phyloP scores from a whole-genome alignment of 2,113 vertebrate genomes.

The Montifringilla adamsi region DNA sequence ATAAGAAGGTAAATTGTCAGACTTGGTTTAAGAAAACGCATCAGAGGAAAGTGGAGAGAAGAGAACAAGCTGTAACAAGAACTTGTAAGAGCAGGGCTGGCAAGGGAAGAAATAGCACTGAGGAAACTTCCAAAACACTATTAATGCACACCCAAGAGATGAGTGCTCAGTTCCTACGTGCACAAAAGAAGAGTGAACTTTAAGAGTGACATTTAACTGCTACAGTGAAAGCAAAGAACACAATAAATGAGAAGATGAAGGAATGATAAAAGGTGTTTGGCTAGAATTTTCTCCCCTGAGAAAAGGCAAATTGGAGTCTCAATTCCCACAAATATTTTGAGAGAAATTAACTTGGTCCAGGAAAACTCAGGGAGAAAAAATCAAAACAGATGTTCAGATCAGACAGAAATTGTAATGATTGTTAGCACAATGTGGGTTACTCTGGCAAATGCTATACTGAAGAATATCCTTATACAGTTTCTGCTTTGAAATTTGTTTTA shows the following conservation, averaged over 20 bases:
- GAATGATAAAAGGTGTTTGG: neutral
- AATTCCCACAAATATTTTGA: neutral
- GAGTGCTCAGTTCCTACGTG: neutral
- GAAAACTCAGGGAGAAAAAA: neutral
- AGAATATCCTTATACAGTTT: neutral
- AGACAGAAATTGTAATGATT: neutral
- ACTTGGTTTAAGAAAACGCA: neutral
- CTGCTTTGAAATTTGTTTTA: conserved; percentile 12
- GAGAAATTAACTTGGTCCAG: neutral
- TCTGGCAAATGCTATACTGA: neutral
- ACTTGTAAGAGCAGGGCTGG: neutral
- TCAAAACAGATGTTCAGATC: neutral
- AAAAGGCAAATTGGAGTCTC: neutral
- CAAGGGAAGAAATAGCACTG: neutral
- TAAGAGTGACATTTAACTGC: neutral
- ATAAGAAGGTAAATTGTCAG: neutral
- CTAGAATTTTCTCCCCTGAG: neutral
- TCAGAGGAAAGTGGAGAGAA: neutral
- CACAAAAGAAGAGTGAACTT: neutral
- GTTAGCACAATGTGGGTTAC: neutral
- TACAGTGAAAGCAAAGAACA: neutral
- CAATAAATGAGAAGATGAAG: neutral
- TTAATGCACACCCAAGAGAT: neutral
- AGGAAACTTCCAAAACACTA: neutral
- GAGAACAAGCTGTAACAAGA: conserved; percentile 19